Base-by-base conservation (phyloP, 2,797 vertebrate species). In the Protosalanx chinensis region DNA sequence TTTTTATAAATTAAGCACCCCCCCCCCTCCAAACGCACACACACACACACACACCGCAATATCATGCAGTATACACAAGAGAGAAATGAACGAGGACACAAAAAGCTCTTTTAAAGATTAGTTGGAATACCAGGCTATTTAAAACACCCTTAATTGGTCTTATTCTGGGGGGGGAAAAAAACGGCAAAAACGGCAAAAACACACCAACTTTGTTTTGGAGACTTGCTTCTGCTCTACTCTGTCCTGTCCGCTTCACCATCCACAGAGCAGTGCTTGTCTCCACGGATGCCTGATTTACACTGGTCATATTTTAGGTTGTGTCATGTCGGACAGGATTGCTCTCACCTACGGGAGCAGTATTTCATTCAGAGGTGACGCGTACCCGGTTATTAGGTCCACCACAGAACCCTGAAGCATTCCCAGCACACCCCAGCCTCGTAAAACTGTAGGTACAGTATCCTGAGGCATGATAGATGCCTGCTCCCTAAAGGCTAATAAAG, bases 341-440 rank as follows among this genome's bases (percentile, higher is more conserved):
- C 60, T 69, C n/a, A 68, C 87, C 79, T 6, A 58, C 74, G 85
- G 88, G 85, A 85, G 70, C 71, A 72, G 74, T 90, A 83, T 87
- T 86, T 92, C 84, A 88, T 87, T 86, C 82, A 79, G 76, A 76
- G 81, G 82, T 79, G 84, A 83, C 85, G 80, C 72, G 82, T 81
- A 81, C 79, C 83, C 84, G 86, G 87, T 91, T 91, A 89, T 90
- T 87, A 84, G 84, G 79, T 81, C 82, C 79, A 80, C 82, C 65
- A 75, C 77, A 83, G 71, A 82, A 81, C 78, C 83, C 85, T 68
- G 56, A 77, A 78, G 80, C 76, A 78, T 78, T 86, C 79, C 72
- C 79, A 59, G 75, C 74, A 72, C 81, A 81, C 71, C n/a, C 29
- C 68, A 61, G 83, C 65, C 78, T 80, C 78, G 60, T 85, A 80